Evolutionary conservation across 2,888 invertebrate species (phyloP), one percentile per base, ranked within the genome.

Genomic region (Clistopyga incitator): DNA sequence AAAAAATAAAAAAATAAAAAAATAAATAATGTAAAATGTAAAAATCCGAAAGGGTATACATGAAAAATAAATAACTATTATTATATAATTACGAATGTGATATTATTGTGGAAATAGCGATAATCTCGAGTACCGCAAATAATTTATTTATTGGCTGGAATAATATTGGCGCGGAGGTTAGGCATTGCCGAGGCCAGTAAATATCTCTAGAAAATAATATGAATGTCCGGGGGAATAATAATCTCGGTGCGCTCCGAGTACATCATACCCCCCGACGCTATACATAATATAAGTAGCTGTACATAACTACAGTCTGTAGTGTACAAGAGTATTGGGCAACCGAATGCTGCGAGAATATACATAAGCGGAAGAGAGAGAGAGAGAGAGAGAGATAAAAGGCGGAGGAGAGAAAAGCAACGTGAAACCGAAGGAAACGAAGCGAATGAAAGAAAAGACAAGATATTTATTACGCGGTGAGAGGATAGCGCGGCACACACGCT

Each of bases 401-500:
- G 61, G 56, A 47, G 11, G 47, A 47, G 52, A 79, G 56, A 29
- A 76, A 77, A 71, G 85, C 70, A 85, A 84, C 68, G 82, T 81
- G 82, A 81, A 38, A 38, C 38, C 38, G 10, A 38, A 38, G 10
- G 38, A 38, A 38, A 38, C 81, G 52, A 59, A 64, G 47, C 59
- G 59, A 75, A 68, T 38, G 23, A 65, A 56, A 70, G 52, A 38
- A 87, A 81, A 84, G 82, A 83, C 68, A 81, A 86, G 87, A 87
- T 89, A 90, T 90, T 90, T 90, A 90, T 90, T 89, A 86, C 88
- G 84, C 76, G 83, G 86, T 85, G 86, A 84, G 81, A 78, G 65
- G 67, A 67, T 67, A 71, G 84, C 75, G 84, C 79, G 78, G 84
- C 82, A 78, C 84, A 84, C 67, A 77, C 76, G 42, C 38, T 38